Evolutionary conservation across 2,797 vertebrate species (phyloP).

Genomic region (Smutsia gigantea): DNA sequence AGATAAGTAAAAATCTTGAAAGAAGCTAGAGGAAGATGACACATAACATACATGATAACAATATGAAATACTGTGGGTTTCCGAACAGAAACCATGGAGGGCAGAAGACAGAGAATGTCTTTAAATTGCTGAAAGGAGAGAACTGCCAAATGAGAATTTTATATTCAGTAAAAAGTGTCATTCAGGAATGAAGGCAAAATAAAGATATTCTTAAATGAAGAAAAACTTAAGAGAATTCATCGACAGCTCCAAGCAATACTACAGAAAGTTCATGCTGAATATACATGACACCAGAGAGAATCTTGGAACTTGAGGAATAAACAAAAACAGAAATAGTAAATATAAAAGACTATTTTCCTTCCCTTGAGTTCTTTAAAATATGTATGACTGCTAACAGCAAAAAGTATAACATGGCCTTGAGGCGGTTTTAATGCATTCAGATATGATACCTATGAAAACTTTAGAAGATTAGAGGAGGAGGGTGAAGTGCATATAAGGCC

Average conservation of each 20-base stretch:
- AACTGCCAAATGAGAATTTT: background rate
- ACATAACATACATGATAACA: background rate
- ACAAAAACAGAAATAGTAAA: slow-evolving; percentile 1
- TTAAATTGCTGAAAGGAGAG: background rate
- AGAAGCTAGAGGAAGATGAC: background rate
- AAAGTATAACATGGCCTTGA: background rate
- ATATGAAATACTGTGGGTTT: slow-evolving; percentile 30
- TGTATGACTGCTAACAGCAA: background rate
- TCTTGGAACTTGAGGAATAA: background rate
- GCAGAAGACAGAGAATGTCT: background rate
- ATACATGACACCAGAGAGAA: slow-evolving; percentile 33
- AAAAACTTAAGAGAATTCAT: background rate
- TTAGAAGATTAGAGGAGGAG: background rate
- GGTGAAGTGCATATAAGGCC: background rate
- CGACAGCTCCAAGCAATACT: background rate
- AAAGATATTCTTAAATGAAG: background rate
- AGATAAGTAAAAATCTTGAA: background rate
- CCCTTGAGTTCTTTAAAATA: background rate
- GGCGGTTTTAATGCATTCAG: background rate
- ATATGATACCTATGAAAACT: background rate
- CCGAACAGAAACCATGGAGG: slow-evolving; percentile 12
- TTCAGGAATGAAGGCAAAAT: slow-evolving; percentile 37
- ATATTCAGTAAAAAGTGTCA: slow-evolving; percentile 15
- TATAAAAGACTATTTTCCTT: background rate
- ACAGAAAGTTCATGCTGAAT: background rate